Percentiles rank a stretch among this genome's conserved stretches.
phyloP scores from a whole-genome alignment of 2,888 invertebrate species.

The Alentia gelatinosa region DNA sequence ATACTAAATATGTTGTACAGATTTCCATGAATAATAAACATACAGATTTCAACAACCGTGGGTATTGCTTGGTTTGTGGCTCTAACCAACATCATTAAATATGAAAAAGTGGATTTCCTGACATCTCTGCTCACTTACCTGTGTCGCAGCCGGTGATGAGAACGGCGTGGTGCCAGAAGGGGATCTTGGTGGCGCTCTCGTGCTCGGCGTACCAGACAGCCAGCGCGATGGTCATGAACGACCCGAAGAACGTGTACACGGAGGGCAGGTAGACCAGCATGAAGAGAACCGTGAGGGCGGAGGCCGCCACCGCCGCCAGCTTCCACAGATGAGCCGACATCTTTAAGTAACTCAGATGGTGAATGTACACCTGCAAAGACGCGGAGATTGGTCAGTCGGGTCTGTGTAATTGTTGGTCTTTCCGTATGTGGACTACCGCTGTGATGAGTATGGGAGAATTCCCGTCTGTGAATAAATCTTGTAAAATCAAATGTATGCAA shows the following conservation, averaged over 20 bases:
- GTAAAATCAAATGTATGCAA: not conserved
- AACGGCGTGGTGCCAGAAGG: slow-evolving; percentile 65
- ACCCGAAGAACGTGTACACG: slow-evolving; percentile 21
- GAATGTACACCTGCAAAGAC: not conserved
- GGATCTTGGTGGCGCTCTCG: not conserved
- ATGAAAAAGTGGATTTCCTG: too few relatives aligned
- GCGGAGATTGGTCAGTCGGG: not conserved
- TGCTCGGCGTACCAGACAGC: slow-evolving; percentile 55
- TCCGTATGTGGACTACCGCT: not conserved
- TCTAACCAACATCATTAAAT: too few relatives aligned
- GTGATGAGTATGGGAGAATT: not conserved
- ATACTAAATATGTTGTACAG: too few relatives aligned
- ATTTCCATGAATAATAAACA: too few relatives aligned
- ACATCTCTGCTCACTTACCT: too few relatives aligned
- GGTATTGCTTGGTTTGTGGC: too few relatives aligned
- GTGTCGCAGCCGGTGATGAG: slow-evolving; percentile 76
- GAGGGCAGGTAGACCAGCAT: slow-evolving; percentile 41
- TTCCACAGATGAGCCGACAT: slow-evolving; percentile 42
- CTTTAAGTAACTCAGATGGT: not conserved
- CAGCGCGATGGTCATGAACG: slow-evolving; percentile 19
- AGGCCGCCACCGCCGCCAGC: slow-evolving; percentile 19
- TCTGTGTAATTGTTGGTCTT: not conserved
- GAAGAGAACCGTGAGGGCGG: slow-evolving; percentile 42
- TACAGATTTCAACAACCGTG: too few relatives aligned
- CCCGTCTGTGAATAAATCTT: not conserved